Conservation (phyloP, 1,140 invertebrate genomes). For the Phocides pigmalion region DNA sequence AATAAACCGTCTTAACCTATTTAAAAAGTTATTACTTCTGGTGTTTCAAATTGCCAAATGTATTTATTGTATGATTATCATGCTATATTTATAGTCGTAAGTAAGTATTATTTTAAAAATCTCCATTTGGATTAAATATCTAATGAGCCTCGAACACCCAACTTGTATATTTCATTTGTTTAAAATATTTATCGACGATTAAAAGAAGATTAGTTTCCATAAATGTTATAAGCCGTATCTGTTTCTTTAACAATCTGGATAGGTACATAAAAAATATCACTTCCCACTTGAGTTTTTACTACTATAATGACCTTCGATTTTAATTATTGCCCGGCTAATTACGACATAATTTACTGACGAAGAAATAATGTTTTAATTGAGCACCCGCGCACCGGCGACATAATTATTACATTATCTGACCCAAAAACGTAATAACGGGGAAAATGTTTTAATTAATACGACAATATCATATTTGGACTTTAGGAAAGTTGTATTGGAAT, state of each 20-base stretch:
- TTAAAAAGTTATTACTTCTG: too few species aligned
- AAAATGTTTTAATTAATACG: conserved; percentile 47
- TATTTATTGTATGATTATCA: too few species aligned
- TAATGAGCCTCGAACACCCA: too few species aligned
- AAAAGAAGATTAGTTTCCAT: not conserved
- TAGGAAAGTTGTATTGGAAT: conserved; percentile 34
- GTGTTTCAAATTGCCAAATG: too few species aligned
- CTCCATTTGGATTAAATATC: too few species aligned
- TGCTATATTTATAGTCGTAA: too few species aligned
- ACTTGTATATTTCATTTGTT: too few species aligned
- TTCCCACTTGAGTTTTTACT: conserved; percentile 69
- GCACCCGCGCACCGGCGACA: conserved; percentile 48
- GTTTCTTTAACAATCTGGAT: conserved; percentile 46
- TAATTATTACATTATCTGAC: conserved; percentile 63
- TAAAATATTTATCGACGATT: too few species aligned
- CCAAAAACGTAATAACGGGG: conserved; percentile 33
- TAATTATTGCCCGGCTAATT: conserved; percentile 74
- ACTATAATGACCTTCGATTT: conserved; percentile 71
- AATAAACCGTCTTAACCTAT: too few species aligned
- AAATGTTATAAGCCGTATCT: conserved; percentile 35
- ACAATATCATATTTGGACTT: conserved; percentile 32
- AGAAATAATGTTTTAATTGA: conserved; percentile 80
- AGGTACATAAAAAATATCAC: conserved; percentile 62
- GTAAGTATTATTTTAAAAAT: too few species aligned
- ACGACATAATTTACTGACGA: conserved; percentile 69